Conservation (phyloP, 2,888 invertebrate genomes). For the Ischnus inquisitorius region DNA sequence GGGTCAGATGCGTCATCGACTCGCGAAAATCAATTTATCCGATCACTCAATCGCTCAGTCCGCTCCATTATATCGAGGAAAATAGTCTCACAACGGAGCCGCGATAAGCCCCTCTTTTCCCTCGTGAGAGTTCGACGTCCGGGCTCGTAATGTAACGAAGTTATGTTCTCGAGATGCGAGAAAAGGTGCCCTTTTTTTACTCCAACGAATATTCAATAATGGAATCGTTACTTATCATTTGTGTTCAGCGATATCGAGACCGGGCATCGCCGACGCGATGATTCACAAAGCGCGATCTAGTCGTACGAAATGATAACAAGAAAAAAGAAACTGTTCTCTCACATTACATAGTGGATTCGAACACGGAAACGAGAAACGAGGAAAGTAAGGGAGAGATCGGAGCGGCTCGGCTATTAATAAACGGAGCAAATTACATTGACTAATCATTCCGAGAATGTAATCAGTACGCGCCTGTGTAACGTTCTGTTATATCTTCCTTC, state of each 20-base stretch:
- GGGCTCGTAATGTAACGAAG: slow-evolving; percentile 39
- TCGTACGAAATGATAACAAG: neutral
- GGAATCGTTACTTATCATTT: slow-evolving; percentile 32
- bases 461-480: neutral
- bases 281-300: slow-evolving; percentile 37
- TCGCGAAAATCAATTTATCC: slow-evolving; percentile 58
- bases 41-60: slow-evolving; percentile 21
- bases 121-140: slow-evolving; percentile 17
- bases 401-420: slow-evolving; percentile 4
- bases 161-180: slow-evolving; percentile 21
- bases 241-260: slow-evolving; percentile 35
- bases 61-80: slow-evolving; percentile 46
- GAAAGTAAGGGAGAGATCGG: neutral
- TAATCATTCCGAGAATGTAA: slow-evolving; percentile 41
- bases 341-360: neutral
- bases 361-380: neutral
- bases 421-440: slow-evolving; percentile 31
- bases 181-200: slow-evolving; percentile 5
- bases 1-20: neutral
- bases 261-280: slow-evolving; percentile 33
- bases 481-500: neutral
- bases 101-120: slow-evolving; percentile 17
- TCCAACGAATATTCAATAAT: neutral
- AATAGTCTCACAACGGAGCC: slow-evolving; percentile 39
- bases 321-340: neutral